These are phyloP conservation scores for Forbesichthys agassizii DNA, from an alignment of 2,113 vertebrate genomes.

Conservation along the genomic window DNA sequence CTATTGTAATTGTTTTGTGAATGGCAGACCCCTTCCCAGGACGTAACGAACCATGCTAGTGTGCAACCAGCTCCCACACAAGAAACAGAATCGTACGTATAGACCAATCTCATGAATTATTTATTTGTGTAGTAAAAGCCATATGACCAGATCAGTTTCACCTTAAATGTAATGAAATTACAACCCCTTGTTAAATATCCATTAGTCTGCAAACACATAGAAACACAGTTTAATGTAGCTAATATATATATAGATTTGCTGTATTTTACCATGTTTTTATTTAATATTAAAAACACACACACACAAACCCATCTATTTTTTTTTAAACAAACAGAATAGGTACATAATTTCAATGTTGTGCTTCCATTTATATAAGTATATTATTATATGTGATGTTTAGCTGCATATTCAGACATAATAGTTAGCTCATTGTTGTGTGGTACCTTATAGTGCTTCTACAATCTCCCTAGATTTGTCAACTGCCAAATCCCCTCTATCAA, in stretches of 20 bases:
- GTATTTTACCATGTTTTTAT: no score
- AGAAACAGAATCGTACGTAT: conserved; percentile 68
- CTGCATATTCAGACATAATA: no score
- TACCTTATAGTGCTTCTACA: conserved; percentile 11
- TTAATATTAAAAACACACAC: no score
- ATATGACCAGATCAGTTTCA: conserved; percentile 48
- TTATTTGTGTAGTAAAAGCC: conserved; percentile 50
- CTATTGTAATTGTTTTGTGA: not conserved
- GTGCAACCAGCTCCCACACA: conserved; percentile 41
- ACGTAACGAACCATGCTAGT: conserved; percentile 25
- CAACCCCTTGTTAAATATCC: conserved; percentile 38
- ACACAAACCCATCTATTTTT: no score
- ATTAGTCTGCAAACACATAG: conserved; percentile 14
- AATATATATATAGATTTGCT: not conserved
- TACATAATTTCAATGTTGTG: no score
- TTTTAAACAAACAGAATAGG: no score
- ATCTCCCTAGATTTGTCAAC: conserved; percentile 47
- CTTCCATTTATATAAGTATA: no score
- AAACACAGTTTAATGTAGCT: conserved; percentile 31
- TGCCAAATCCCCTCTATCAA: conserved; percentile 40
- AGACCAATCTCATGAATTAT: conserved; percentile 56
- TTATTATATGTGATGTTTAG: no score
- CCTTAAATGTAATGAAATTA: conserved; percentile 51
- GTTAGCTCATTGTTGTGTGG: not conserved
- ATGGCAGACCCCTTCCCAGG: conserved; percentile 39